These are phyloP conservation scores for Tragelaphus buxtoni DNA, from an alignment of 2,113 vertebrate genomes.

Conservation along the genomic window DNA sequence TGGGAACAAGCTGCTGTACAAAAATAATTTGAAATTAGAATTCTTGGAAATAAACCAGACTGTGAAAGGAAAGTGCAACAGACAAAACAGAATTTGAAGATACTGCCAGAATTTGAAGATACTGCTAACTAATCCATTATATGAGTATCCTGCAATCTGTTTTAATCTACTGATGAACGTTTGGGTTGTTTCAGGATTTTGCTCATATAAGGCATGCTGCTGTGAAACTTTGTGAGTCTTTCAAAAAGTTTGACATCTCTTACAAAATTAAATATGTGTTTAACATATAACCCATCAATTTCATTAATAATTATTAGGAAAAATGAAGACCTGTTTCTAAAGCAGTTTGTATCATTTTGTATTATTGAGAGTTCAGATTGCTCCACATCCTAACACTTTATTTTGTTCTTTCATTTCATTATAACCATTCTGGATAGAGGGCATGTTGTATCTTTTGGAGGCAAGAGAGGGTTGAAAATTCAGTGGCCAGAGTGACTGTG, in stretches of 20 bases:
- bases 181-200: neutral
- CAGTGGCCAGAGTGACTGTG: neutral
- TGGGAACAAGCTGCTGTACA: neutral
- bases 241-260: neutral
- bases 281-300: neutral
- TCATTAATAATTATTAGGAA: neutral
- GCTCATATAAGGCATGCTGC: neutral
- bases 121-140: neutral
- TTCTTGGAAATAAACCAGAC: neutral
- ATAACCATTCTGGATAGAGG: neutral
- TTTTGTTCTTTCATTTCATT: neutral
- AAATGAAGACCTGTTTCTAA: neutral
- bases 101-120: slow-evolving; percentile 13
- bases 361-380: neutral
- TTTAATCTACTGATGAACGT: neutral
- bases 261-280: neutral
- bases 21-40: slow-evolving; percentile 27
- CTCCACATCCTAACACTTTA: neutral
- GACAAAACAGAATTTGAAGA: slow-evolving; percentile 32
- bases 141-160: neutral
- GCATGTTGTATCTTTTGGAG: neutral
- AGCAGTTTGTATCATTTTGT: neutral
- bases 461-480: neutral
- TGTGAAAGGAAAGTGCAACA: neutral
- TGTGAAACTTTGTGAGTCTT: neutral